Evolutionary conservation across 23 tunicate species (phyloP), one percentile per base, ranked within the genome.

Genomic region (Halocynthia roretzi): DNA sequence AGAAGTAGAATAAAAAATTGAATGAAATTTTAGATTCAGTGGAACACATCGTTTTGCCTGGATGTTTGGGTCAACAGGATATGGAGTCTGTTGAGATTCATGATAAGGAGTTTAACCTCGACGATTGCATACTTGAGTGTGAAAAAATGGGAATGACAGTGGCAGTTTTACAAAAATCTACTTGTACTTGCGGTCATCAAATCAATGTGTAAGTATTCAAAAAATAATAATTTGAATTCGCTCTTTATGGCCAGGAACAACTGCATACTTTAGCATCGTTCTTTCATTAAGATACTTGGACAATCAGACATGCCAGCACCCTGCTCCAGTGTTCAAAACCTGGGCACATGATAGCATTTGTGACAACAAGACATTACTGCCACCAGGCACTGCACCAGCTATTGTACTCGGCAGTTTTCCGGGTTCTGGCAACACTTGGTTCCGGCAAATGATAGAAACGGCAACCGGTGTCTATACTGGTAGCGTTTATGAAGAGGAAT

Each of bases 371-470:
- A 19, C 50, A 10, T 75, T 75, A 12, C 61, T 57, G 21, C 18
- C 67, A 52, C 67, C 18, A 8, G 61, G 61, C n/a, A 15, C 67
- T 40, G 44, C 7, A 12, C 66, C 51, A 19, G 48, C 70, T 10
- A 52, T 75, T 40, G 80, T 53, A 7, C 67, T 75, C 9, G 80
- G 50, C 8, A 75, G 80, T 57, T 75, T 75, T 21, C 80, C 80
- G 0, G 80, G 80, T 12, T 75, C 80, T 55, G 80, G 80, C 9
- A 75, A 75, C 48, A 75, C 80, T 58, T 75, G 80, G 80, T 55
- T 75, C 19, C 66, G 80, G 20, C 80, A 75, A 67, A 75, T 75
- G 80, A 18, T 75, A 6, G 80, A 75, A 75, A 57, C 80, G 19
- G 67, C 62, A 5, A 54, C 80, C 6, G 80, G 80, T 18, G 67